These are phyloP conservation scores for Lepidurus packardi DNA, from an alignment of 1,140 invertebrate species.

Conservation along the genomic window DNA sequence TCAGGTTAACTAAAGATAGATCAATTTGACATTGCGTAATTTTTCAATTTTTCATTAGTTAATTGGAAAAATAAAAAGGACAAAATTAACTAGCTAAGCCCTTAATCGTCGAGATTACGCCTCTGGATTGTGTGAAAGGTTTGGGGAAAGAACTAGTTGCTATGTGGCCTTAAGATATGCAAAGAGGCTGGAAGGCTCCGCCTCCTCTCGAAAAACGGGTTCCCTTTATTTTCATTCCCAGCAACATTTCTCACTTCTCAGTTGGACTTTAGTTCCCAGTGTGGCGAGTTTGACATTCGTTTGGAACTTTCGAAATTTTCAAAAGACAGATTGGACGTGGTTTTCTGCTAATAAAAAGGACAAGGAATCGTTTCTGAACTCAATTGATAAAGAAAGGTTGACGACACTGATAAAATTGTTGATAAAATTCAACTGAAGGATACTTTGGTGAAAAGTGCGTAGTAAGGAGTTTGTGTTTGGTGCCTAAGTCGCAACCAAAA, in stretches of 20 bases:
- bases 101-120: constrained; percentile 2
- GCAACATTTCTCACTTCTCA: not conserved
- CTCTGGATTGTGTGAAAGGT: not conserved
- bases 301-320: not conserved
- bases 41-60: not conserved
- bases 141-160: constrained; percentile 4
- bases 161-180: constrained; percentile 1
- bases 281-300: not conserved
- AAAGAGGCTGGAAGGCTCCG: not conserved
- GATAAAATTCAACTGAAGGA: too few species aligned
- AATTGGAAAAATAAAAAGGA: too few species aligned
- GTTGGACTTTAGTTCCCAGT: not conserved
- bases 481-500: not conserved
- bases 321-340: too few species aligned
- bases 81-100: not conserved
- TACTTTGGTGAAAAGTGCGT: not conserved
- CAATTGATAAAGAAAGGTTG: too few species aligned
- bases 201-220: not conserved
- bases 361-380: too few species aligned
- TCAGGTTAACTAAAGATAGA: not conserved
- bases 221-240: constrained; percentile 1
- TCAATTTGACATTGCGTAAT: not conserved
- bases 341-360: too few species aligned
- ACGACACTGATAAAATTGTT: too few species aligned
- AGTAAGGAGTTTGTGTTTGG: not conserved